Evolutionary conservation across 2,888 invertebrate genomes (phyloP).

Genomic region (Villa cingulata): DNA sequence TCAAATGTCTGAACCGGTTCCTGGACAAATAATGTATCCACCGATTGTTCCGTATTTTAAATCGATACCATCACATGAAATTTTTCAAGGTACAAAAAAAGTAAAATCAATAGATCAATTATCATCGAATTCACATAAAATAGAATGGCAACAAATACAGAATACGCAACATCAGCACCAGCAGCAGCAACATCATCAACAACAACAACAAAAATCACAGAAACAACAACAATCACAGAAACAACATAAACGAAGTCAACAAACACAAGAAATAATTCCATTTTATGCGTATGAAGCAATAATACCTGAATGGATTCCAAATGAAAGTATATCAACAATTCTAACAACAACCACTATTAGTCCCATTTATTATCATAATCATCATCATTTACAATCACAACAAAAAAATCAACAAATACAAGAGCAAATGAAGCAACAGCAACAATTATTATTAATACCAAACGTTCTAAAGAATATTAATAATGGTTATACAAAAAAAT

Average conservation of each 20-base stretch:
- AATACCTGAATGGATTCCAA: constrained; percentile 8
- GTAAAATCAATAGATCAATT: background rate
- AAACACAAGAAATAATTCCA: constrained; percentile 22
- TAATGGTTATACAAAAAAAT: too few species aligned
- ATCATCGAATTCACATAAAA: too few species aligned
- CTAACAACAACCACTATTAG: background rate
- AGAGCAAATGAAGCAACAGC: too few species aligned
- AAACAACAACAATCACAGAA: background rate
- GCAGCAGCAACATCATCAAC: background rate
- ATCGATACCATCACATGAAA: constrained; percentile 18
- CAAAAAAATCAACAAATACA: constrained; percentile 1
- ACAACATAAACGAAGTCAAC: background rate
- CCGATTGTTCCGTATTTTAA: constrained; percentile 27
- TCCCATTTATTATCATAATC: background rate
- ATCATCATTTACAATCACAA: background rate
- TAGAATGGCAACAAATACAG: too few species aligned
- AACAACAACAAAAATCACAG: too few species aligned
- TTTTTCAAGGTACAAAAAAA: background rate
- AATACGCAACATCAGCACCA: background rate
- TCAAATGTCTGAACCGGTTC: constrained; percentile 33
- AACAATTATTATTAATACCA: too few species aligned
- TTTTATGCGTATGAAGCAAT: constrained; percentile 32
- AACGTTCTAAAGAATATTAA: too few species aligned
- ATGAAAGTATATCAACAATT: background rate
- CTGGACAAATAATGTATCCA: constrained; percentile 30